phyloP scores from a whole-genome alignment of 2,888 invertebrate genomes.

The Drosophila flavopinicola region DNA sequence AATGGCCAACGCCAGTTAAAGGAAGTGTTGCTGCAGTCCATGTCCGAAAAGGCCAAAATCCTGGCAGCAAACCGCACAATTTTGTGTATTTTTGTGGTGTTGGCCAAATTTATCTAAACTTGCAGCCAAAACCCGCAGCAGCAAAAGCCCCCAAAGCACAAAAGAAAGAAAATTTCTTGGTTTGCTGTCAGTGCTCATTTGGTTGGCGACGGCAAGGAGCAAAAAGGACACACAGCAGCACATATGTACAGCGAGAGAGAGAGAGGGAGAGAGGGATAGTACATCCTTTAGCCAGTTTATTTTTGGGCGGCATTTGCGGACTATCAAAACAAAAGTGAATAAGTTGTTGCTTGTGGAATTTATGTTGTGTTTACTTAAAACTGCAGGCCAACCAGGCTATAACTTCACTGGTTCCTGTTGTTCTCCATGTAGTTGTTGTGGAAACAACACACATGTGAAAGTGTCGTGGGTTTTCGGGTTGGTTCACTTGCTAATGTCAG shows the following conservation, averaged over 20 bases:
- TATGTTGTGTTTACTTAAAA: constrained; percentile 70
- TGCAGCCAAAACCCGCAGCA: constrained; percentile 40
- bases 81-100: constrained; percentile 74
- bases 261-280: not conserved
- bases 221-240: constrained; percentile 22
- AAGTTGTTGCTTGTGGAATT: constrained; percentile 70
- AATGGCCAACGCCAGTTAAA: constrained; percentile 38
- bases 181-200: constrained; percentile 75
- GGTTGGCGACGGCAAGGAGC: constrained; percentile 46
- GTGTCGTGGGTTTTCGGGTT: constrained; percentile 26
- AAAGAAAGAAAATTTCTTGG: constrained; percentile 50
- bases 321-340: constrained; percentile 72
- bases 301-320: constrained; percentile 68
- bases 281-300: constrained; percentile 70
- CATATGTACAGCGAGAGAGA: constrained; percentile 21
- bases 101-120: constrained; percentile 64
- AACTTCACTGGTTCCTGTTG: not conserved
- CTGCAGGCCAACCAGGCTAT: constrained; percentile 38
- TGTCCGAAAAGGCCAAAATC: constrained; percentile 49
- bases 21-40: constrained; percentile 1
- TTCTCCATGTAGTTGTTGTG: constrained; percentile 23
- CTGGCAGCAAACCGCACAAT: constrained; percentile 67
- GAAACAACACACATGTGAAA: constrained; percentile 45
- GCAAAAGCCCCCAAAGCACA: constrained; percentile 24
- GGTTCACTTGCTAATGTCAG: constrained; percentile 34